Percentiles rank a stretch among this genome's conserved stretches.
Evolutionary conservation across 37 sponge, comb jelly and placozoan species (phyloP).

Genomic region (Crambe crambe): DNA sequence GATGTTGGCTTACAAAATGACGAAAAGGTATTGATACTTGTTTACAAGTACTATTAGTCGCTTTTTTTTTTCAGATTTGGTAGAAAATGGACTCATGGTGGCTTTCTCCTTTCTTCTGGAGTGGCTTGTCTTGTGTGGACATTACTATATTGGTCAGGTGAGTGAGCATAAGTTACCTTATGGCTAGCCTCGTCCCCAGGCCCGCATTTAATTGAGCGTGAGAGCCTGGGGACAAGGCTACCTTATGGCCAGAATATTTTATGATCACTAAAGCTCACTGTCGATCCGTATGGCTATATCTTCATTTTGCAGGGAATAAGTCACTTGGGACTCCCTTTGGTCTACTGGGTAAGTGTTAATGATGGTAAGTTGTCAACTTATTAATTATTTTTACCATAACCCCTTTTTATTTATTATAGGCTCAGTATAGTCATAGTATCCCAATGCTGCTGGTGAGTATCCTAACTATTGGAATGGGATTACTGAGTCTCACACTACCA

Average conservation of each 20-base stretch:
- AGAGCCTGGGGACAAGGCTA: too few relatives aligned
- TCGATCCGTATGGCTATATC: too few relatives aligned
- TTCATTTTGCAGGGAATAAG: not conserved
- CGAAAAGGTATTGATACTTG: constrained; percentile 59
- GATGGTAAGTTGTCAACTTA: constrained; percentile 42
- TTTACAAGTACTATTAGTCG: too few relatives aligned
- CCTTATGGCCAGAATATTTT: too few relatives aligned
- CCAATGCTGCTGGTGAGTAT: constrained; percentile 64
- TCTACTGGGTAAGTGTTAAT: constrained; percentile 58
- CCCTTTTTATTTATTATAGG: too few relatives aligned
- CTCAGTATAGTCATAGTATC: constrained; percentile 11
- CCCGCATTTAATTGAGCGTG: too few relatives aligned
- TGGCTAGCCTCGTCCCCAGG: too few relatives aligned
- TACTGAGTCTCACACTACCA: constrained; percentile 52
- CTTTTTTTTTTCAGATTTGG: too few relatives aligned
- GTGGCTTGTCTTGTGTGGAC: constrained; percentile 14
- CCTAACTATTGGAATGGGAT: constrained; percentile 26
- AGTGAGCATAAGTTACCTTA: too few relatives aligned
- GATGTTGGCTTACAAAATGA: constrained; percentile 7
- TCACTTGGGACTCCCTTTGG: constrained; percentile 3
- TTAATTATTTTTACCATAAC: too few relatives aligned
- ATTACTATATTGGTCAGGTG: constrained; percentile 12
- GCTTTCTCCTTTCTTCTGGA: constrained; percentile 22
- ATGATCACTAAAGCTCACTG: too few relatives aligned
- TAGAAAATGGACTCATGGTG: constrained; percentile 40